A percentile compares a stretch with the other conserved stretches of the same genome.
phyloP scores from a whole-genome alignment of 2,797 vertebrate genomes.

The Aulostomus chinensis region DNA sequence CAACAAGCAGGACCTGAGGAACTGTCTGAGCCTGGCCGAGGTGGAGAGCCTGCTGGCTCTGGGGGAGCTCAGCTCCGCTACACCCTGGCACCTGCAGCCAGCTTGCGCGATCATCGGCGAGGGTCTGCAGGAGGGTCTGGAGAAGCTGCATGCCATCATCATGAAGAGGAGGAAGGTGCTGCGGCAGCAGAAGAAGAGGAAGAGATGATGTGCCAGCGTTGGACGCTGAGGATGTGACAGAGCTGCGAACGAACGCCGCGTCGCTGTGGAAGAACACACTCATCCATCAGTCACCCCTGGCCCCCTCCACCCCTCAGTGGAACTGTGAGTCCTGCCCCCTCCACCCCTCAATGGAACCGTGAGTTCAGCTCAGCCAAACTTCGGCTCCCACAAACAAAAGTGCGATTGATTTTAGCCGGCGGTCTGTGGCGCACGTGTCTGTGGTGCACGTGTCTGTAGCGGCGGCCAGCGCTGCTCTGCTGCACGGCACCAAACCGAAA shows the following conservation, averaged over 20 bases:
- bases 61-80: constrained; percentile 86
- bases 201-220: constrained; percentile 79
- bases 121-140: constrained; percentile 91
- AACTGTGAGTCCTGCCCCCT: too few species aligned
- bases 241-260: too few species aligned
- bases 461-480: too few species aligned
- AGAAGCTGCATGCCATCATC: constrained; percentile 96
- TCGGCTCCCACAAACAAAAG: constrained; percentile 18
- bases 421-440: too few species aligned
- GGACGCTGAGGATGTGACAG: background rate
- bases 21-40: constrained; percentile 86
- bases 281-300: too few species aligned
- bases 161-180: constrained; percentile 88
- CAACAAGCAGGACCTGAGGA: constrained; percentile 95
- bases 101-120: constrained; percentile 96
- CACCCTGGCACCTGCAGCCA: constrained; percentile 92
- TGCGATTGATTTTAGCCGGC: constrained; percentile 35
- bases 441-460: too few species aligned
- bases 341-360: constrained; percentile 28
- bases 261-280: constrained; percentile 7
- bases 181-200: constrained; percentile 92
- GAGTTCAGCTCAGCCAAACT: constrained; percentile 26
- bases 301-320: too few species aligned
- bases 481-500: too few species aligned
- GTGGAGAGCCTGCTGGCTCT: constrained; percentile 90